Base-by-base conservation (phyloP, 2,113 vertebrate genomes). In the Octodon degus region DNA sequence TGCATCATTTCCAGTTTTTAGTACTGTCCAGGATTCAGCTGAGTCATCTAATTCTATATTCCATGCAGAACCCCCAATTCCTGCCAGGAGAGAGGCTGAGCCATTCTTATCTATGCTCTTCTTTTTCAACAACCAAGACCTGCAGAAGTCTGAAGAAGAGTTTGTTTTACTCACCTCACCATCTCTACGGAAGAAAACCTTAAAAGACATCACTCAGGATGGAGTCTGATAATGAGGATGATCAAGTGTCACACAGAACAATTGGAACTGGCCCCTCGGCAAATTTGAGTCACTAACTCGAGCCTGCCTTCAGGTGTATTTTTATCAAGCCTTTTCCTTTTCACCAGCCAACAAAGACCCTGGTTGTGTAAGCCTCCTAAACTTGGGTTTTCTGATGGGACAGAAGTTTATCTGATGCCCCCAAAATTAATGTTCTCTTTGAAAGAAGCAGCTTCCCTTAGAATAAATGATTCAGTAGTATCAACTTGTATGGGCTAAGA, bases 391-490 rank as follows among this genome's bases (percentile, higher is more conserved):
- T 89, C 82, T 83, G 58, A 79, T 89, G 53, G 19, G 24, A 58
- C 34, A 85, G 65, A 70, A 47, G 19, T 0, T 88, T 93, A 91
- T 85, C 40, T 68, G 83, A 82, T 74, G 3, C 14, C 47, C 22
- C 53, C 84, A 50, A 90, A 86, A 89, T 62, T 79, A 89, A 80
- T 22, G 86, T 24, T 27, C 47, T 95, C 40, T 80, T 91, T 58
- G 67, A 68, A 92, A 90, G 32, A 80, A 92, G 9, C n/a, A 47
- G 7, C 16, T 95, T 93, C 58, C 40, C 86, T 88, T 94, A 65
- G 50, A 80, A 89, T 55, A 80, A 90, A 40, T 93, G 32, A 87
- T 80, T 79, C 55, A 86, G 37, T 86, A 70, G 62, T 77, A 87
- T 47, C 70, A 93, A 63, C 10, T 34, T 62, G 27, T 17, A 37